Evolutionary conservation across 2,797 vertebrate species (phyloP), one percentile per base, ranked within the genome.

Genomic region (Stomatorhinus walkeri): DNA sequence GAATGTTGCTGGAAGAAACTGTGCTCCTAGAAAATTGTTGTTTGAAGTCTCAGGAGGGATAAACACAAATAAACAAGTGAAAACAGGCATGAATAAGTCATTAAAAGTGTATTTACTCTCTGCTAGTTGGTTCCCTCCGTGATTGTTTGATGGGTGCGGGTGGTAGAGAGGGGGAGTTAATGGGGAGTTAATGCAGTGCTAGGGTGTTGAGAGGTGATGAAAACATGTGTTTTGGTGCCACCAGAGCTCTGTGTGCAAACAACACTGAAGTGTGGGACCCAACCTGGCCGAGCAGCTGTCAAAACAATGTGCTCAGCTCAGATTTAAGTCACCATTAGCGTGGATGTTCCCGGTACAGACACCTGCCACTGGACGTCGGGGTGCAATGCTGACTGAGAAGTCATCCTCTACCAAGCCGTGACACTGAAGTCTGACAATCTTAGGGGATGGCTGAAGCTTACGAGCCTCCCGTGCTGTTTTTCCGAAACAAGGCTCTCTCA

Each of bases 291-390:
- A 24, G n/a, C 46, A 12, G 81, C 8, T 43, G 46, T 49, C 16
- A 36, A 16, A 56, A 91, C 91, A 32, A 49, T 79, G 89, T 89
- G 90, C 91, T 95, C 93, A 76, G 88, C 92, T 93, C 91, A 89
- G 91, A 95, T 95, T 94, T 93, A 90, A 91, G 92, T 95, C 95
- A 93, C 91, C 91, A 92, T 93, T 92, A 92, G 87, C n/a, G 43
- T 85, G 91, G 89, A 89, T 87, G 40, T 85, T 68, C 92, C 91
- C 86, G 91, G 92, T 91, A 91, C 90, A 92, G 91, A 89, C 85
- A 90, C 91, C 93, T 94, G 94, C 93, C 93, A 92, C 89, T 87
- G 89, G 87, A 91, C 90, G 94, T 94, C 93, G 94, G 92, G 92
- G 88, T 22, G 88, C 88, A 90, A 64, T 32, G 89, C 52, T 28